Base-by-base conservation (phyloP, 2,113 vertebrate genomes). In the Oncorhynchus mykiss region DNA sequence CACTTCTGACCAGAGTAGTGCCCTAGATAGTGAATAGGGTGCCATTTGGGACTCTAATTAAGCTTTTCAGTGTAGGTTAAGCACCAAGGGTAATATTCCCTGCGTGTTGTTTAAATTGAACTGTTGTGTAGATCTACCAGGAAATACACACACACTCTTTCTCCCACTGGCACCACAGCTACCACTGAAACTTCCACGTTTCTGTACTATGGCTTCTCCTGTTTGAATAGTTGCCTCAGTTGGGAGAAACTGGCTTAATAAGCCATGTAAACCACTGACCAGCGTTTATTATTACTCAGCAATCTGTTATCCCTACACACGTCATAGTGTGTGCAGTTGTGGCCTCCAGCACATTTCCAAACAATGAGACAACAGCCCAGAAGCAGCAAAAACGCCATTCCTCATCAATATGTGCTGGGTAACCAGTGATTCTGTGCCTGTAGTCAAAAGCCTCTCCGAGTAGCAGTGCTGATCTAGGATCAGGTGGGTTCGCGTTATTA, bases 321-420 rank as follows among this genome's bases (percentile, higher is more conserved):
- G 66, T 74, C 69, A 71, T 54, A 49, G 71, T 45, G 27, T 67
- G 24, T 72, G n/a, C 48, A 74, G 68, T 64, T 73, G 34, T 66
- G 78, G 31, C 24, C 34, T 45, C 31, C 67, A 54, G 60, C 25
- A 31, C 31, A 70, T 77, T 82, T 88, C 25, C 9, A 73, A 71
- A 75, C 69, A 14, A 67, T 72, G 64, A 74, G 64, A 49, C 60
- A 45, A 14, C 51, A 54, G 14, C 5, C 4, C 51, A 54, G 51
- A 54, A 12, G 7, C 62, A 29, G 51, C 49, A 48, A 59, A 12
- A 25, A 78, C n/a, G 8, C 14, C 29, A 51, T 39, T 59, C 57
- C 27, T 24, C 39, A 60, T 51, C 9, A 6, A 4, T 25, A 31
- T 25, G 73, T 39, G 20, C 29, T 11, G 18, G 27, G 7, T n/a